Percentiles rank a stretch among this genome's conserved stretches.
These are phyloP conservation scores for Lampris incognitus DNA, from an alignment of 2,113 vertebrate species.

Conservation along the genomic window DNA sequence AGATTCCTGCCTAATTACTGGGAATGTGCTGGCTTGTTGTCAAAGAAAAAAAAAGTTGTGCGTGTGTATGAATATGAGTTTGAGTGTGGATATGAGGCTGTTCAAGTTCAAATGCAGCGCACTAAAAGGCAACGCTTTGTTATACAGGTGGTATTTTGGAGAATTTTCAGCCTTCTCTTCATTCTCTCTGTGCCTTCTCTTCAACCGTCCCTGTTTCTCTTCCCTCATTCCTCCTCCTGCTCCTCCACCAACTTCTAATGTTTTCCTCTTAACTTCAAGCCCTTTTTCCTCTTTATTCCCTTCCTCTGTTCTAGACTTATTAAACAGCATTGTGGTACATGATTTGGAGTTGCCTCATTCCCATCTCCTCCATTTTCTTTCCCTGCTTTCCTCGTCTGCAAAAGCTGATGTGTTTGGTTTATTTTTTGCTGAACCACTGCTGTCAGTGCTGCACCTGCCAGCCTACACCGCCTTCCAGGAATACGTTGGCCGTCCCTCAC, in stretches of 20 bases:
- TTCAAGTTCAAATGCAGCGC: slow-evolving; percentile 58
- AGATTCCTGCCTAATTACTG: slow-evolving; percentile 81
- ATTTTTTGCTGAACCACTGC: slow-evolving; percentile 41
- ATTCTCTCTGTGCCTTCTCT: slow-evolving; percentile 11
- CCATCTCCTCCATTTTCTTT: neutral
- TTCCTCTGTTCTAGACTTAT: slow-evolving; percentile 1
- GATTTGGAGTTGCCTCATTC: slow-evolving; percentile 22
- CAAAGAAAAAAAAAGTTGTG: slow-evolving; percentile 36
- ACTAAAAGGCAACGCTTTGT: slow-evolving; percentile 55
- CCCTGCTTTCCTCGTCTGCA: slow-evolving; percentile 7
- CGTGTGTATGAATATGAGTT: neutral
- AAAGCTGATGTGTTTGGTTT: slow-evolving; percentile 46
- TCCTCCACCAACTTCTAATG: neutral
- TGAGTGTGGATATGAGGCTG: neutral
- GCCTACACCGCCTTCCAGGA: slow-evolving; percentile 33
- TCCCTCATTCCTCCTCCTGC: neutral
- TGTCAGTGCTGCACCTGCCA: slow-evolving; percentile 41
- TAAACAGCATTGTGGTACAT: slow-evolving; percentile 20
- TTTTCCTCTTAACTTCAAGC: slow-evolving; percentile 8
- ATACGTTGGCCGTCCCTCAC: neutral
- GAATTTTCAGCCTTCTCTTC: neutral
- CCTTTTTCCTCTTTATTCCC: neutral
- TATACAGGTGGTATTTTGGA: slow-evolving; percentile 30
- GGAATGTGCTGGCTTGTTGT: slow-evolving; percentile 81
- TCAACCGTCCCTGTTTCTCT: slow-evolving; percentile 1